Percentiles rank a stretch among this genome's conserved stretches.
These are phyloP conservation scores for Morelia viridis DNA, from an alignment of 2,797 vertebrate species.

Conservation along the genomic window DNA sequence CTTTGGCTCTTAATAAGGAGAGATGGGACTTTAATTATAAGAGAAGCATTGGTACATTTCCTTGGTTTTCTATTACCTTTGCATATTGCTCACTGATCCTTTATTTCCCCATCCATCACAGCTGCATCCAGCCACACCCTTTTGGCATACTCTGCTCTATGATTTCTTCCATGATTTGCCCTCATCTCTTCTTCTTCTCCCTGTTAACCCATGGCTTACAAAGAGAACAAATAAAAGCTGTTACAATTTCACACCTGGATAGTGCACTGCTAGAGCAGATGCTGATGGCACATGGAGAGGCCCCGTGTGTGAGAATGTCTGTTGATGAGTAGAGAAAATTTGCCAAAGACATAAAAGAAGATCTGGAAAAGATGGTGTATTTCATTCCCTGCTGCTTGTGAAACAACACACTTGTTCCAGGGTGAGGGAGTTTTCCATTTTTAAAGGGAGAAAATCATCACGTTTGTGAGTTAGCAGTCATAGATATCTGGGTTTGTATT, in stretches of 20 bases:
- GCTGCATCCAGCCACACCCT: background rate
- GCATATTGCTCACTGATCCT: background rate
- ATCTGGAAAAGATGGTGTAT: background rate
- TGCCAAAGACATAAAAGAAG: conserved; percentile 25
- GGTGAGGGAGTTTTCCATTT: conserved; percentile 18
- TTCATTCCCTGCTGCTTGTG: fast-evolving
- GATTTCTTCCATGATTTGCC: conserved; percentile 12
- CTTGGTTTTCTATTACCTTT: conserved; percentile 8
- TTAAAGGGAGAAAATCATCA: background rate
- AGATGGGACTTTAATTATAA: conserved; percentile 15
- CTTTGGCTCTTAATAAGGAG: conserved; percentile 12
- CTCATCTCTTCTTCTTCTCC: conserved; percentile 21
- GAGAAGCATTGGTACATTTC: background rate
- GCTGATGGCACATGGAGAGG: background rate
- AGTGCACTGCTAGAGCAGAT: background rate
- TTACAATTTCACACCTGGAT: background rate
- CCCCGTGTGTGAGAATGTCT: fast-evolving
- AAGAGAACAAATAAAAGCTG: background rate
- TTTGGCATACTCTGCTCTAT: background rate
- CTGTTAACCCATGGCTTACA: conserved; percentile 23
- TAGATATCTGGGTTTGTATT: background rate
- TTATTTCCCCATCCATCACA: background rate
- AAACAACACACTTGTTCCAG: background rate
- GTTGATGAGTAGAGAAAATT: background rate
- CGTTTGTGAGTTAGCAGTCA: background rate